Base-by-base conservation (phyloP, 2,888 invertebrate genomes). In the Nephrotoma flavescens region DNA sequence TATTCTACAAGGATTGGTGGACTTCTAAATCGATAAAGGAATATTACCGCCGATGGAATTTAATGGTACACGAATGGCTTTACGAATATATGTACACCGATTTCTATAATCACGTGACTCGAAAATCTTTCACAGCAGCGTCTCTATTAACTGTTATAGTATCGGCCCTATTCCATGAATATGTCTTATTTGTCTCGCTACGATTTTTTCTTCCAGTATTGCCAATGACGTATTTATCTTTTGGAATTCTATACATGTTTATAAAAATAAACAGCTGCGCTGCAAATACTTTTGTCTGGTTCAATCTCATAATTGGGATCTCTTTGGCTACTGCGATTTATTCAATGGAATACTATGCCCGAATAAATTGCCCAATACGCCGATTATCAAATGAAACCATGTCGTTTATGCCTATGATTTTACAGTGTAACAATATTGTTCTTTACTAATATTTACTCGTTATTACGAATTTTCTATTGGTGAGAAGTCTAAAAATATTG, bases 1-100 rank as follows among this genome's bases (percentile, higher is more conserved):
- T 95, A 92, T 95, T 96, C 93, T 94, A 97, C 89, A 93, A 93
- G 92, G 97, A 97, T 89, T 98, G 97, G 97, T 98, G 97, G 98
- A 97, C 96, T 87, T 94, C 95, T 1, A 94, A 94, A 0, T 94
- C 94, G 41, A 97, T 94, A 91, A 94, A 94, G 0, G 93, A 92
- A 19, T 98, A 95, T 91, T 97, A 96, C 90, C 94, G 97, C 12
- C 95, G 95, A 2, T 98, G 98, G 98, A 98, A 98, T 91, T 93
- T 96, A 52, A 94, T 97, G 0, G 97, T 98, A 0, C 96, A 97
- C 90, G 96, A 97, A 88, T 98, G 97, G 97, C 93, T 98, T 0
- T 95, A 96, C 89, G 94, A 94, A 2, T 97, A 97, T 91, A 93
- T 98, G 87, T 97, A 97, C 91, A 94, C 94, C 89, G 97, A 96